phyloP scores from a whole-genome alignment of 2,797 vertebrate genomes.

The Podarcis siculus region DNA sequence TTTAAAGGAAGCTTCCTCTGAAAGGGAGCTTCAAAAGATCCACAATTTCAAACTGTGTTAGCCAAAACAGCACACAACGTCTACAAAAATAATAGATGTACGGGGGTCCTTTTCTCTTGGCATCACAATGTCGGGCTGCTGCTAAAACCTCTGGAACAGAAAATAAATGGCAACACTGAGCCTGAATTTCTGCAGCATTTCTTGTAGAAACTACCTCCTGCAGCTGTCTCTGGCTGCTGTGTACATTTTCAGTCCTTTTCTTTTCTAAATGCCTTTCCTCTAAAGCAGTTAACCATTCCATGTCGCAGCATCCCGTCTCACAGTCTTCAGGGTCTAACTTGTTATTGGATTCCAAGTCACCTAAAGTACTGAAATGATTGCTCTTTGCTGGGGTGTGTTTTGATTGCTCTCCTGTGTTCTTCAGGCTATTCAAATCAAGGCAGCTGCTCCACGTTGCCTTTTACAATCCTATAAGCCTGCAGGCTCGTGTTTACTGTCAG shows the following conservation, averaged over 20 bases:
- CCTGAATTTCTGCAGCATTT: neutral
- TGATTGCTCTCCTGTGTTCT: conserved; percentile 60
- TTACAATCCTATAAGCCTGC: conserved; percentile 58
- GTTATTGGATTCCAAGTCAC: conserved; percentile 17
- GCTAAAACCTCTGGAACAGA: neutral
- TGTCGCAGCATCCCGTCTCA: conserved; percentile 47
- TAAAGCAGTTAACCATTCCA: conserved; percentile 28
- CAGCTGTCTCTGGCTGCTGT: conserved; percentile 48
- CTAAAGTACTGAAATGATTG: conserved; percentile 53
- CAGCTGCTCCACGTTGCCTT: conserved; percentile 68
- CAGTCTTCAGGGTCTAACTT: conserved; percentile 48
- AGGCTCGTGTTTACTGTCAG: conserved; percentile 67
- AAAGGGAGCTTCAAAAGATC: neutral
- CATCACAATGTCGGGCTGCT: neutral
- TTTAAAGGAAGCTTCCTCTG: too few species aligned
- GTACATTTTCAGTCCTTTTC: conserved; percentile 7
- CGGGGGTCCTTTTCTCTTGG: neutral
- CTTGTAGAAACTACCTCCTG: conserved; percentile 23
- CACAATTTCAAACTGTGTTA: neutral
- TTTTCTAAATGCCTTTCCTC: conserved; percentile 38
- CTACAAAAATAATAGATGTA: neutral
- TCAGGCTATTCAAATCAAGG: conserved; percentile 64
- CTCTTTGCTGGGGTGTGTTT: conserved; percentile 49
- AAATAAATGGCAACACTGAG: neutral
- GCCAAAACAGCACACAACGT: neutral